Evolutionary conservation across 2,797 vertebrate species (phyloP).

Genomic region (Cuculus canorus): DNA sequence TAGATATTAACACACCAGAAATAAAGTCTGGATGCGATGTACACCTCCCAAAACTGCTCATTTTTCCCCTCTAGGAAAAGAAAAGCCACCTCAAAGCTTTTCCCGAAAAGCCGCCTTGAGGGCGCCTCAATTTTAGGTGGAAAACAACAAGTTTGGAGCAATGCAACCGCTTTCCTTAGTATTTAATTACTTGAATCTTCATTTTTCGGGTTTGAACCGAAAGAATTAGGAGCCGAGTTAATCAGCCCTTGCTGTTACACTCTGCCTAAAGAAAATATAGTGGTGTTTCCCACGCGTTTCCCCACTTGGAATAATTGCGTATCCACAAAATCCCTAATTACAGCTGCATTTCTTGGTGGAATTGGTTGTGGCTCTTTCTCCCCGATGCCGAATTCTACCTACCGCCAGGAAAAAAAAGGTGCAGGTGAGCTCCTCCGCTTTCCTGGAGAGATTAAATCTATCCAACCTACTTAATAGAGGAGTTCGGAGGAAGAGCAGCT

Average conservation of each 20-base stretch:
- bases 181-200: neutral
- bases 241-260: neutral
- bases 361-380: neutral
- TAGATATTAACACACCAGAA: accelerated
- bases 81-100: neutral
- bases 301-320: neutral
- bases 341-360: neutral
- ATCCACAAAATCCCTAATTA: neutral
- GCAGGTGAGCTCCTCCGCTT: neutral
- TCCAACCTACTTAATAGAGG: neutral
- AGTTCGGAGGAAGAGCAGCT: neutral
- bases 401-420: neutral
- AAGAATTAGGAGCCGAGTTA: neutral
- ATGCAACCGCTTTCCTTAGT: neutral
- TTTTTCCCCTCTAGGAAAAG: neutral
- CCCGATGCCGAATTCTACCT: neutral
- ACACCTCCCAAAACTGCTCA: neutral
- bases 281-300: neutral
- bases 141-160: neutral
- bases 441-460: neutral
- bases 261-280: neutral
- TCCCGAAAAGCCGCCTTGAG: too few species aligned
- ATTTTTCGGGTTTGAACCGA: neutral
- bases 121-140: neutral
- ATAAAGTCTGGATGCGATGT: neutral